phyloP scores from a whole-genome alignment of 2,888 invertebrate species.

The Tortrix viridana region DNA sequence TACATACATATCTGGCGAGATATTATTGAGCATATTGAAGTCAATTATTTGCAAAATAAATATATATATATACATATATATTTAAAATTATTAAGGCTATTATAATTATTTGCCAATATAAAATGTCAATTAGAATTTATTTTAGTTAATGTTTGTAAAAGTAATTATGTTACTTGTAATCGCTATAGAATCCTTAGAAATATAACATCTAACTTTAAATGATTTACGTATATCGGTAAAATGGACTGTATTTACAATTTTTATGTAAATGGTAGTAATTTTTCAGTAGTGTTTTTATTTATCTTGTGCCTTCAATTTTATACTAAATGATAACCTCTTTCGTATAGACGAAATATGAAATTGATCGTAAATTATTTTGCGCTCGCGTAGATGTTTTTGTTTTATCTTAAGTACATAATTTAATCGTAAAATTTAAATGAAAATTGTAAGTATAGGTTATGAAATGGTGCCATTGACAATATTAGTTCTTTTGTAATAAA shows the following conservation, averaged over 20 bases:
- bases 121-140: conserved; percentile 32
- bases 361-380: conserved; percentile 15
- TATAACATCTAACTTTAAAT: conserved; percentile 11
- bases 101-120: conserved; percentile 22
- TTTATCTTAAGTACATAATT: conserved; percentile 15
- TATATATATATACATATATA: conserved; percentile 24
- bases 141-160: conserved; percentile 3
- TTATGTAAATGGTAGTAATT: conserved; percentile 32
- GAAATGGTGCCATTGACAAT: conserved; percentile 76
- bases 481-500: conserved; percentile 63
- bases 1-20: background rate
- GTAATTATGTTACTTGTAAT: background rate
- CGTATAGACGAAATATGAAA: conserved; percentile 11
- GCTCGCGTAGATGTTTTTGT: background rate
- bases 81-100: conserved; percentile 18
- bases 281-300: conserved; percentile 11
- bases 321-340: conserved; percentile 13
- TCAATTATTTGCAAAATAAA: conserved; percentile 35
- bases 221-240: conserved; percentile 20
- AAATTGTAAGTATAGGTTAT: conserved; percentile 41
- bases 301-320: conserved; percentile 36
- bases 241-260: conserved; percentile 41
- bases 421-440: conserved; percentile 36
- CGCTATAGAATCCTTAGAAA: conserved; percentile 11
- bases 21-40: conserved; percentile 8